Conservation (phyloP, 2,797 vertebrate species). For the Coccyzus lansbergi region DNA sequence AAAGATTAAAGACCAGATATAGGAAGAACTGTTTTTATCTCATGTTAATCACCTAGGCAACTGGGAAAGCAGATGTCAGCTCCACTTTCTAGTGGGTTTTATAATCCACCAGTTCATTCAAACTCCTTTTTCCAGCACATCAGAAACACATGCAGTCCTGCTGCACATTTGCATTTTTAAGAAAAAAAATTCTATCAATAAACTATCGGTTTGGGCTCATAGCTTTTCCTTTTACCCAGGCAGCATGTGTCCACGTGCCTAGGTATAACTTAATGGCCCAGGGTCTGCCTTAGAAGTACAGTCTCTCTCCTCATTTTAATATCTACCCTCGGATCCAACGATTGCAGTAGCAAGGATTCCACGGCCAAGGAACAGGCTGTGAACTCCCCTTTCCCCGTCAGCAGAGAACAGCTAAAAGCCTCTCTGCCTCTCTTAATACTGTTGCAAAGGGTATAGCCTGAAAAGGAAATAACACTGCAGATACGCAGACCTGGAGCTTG, state of each 20-base stretch:
- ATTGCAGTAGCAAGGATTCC: not conserved
- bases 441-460: not conserved
- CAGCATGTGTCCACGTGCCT: not conserved
- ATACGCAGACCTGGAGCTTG: not conserved
- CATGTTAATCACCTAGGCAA: slow-evolving; percentile 70
- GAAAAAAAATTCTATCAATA: not conserved
- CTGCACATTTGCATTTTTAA: not conserved
- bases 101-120: slow-evolving; percentile 34
- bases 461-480: not conserved
- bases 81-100: slow-evolving; percentile 44
- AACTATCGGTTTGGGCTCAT: not conserved
- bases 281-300: not conserved
- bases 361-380: not conserved
- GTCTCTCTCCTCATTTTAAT: not conserved
- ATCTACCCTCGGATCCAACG: not conserved
- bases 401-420: not conserved
- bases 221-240: not conserved
- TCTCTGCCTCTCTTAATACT: not conserved
- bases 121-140: not conserved
- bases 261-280: not conserved
- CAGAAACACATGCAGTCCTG: not conserved
- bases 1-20: slow-evolving; percentile 5
- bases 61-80: slow-evolving; percentile 52
- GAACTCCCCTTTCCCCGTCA: not conserved
- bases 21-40: slow-evolving; percentile 57